phyloP scores from a whole-genome alignment of 2,888 invertebrate genomes.

The Chrysopilus asiliformis region DNA sequence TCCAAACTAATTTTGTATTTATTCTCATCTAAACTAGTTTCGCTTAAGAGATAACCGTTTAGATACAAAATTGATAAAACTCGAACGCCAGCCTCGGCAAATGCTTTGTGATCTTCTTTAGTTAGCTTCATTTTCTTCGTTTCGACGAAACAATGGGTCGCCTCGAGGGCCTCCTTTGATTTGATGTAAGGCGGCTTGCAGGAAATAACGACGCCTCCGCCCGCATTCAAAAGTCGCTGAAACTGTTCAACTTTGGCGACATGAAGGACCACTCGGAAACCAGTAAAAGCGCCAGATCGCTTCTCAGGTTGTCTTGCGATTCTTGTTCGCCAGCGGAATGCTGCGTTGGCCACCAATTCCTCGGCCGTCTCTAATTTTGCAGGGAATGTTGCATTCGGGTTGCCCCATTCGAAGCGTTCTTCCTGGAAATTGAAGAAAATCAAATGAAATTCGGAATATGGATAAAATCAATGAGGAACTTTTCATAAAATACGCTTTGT shows the following conservation, averaged over 20 bases:
- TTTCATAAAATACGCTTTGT: neutral
- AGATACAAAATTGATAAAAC: conserved; percentile 31
- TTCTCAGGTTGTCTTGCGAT: conserved; percentile 35
- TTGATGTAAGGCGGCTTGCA: conserved; percentile 25
- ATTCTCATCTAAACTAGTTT: conserved; percentile 24
- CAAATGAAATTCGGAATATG: conserved; percentile 1
- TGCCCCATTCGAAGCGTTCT: conserved; percentile 75
- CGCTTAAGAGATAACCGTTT: conserved; percentile 30
- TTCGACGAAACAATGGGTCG: conserved; percentile 33
- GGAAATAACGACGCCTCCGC: conserved; percentile 55
- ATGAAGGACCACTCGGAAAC: conserved; percentile 42
- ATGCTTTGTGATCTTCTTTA: conserved; percentile 20
- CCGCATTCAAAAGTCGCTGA: conserved; percentile 58
- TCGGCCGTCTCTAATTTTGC: conserved; percentile 36
- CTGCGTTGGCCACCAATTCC: conserved; percentile 43
- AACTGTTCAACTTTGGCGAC: conserved; percentile 50
- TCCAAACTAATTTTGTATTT: conserved; percentile 18
- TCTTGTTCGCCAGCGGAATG: conserved; percentile 55
- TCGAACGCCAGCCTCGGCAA: conserved; percentile 22
- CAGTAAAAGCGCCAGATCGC: conserved; percentile 41
- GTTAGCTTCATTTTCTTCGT: conserved; percentile 24
- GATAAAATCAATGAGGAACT: neutral
- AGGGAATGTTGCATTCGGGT: conserved; percentile 44
- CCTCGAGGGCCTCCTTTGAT: conserved; percentile 16
- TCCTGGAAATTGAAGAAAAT: conserved; percentile 42